phyloP scores from a whole-genome alignment of 2,797 vertebrate species.

The Botia almorhae region DNA sequence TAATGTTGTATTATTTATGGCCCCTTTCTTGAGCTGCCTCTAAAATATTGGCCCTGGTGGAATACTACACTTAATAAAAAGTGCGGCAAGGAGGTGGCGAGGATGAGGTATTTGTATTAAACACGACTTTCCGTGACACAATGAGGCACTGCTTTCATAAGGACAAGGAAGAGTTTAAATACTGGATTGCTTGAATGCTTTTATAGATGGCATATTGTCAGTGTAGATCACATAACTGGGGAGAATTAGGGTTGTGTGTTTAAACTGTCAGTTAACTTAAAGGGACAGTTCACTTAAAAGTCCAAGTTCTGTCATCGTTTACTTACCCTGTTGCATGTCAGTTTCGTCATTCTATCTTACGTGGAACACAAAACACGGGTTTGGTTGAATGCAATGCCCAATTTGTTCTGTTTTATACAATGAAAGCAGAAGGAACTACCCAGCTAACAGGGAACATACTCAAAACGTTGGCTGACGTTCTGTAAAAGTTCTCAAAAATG shows the following conservation, averaged over 20 bases:
- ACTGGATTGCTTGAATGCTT: conserved; percentile 15
- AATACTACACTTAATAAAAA: conserved; percentile 55
- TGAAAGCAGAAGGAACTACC: too few species aligned
- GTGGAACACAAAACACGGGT: not conserved
- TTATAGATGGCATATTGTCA: conserved; percentile 21
- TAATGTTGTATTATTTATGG: conserved; percentile 79
- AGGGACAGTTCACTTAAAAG: not conserved
- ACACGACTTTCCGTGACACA: conserved; percentile 45
- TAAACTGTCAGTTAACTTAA: conserved; percentile 18
- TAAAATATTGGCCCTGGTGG: conserved; percentile 68
- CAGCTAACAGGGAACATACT: too few species aligned
- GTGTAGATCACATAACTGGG: conserved; percentile 40
- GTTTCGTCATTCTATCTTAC: not conserved
- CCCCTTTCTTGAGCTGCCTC: conserved; percentile 63
- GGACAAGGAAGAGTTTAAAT: conserved; percentile 34
- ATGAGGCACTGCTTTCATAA: conserved; percentile 46
- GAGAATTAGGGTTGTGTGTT: conserved; percentile 2
- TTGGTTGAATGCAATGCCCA: not conserved
- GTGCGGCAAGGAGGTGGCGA: conserved; percentile 30
- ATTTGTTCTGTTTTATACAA: not conserved
- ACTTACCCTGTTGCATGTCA: not conserved
- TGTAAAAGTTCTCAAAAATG: too few species aligned
- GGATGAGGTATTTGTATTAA: conserved; percentile 51
- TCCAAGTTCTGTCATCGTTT: conserved; percentile 5
- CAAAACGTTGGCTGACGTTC: too few species aligned